Base-by-base conservation (phyloP, 1,140 invertebrate species). In the Berghia stephanieae region DNA sequence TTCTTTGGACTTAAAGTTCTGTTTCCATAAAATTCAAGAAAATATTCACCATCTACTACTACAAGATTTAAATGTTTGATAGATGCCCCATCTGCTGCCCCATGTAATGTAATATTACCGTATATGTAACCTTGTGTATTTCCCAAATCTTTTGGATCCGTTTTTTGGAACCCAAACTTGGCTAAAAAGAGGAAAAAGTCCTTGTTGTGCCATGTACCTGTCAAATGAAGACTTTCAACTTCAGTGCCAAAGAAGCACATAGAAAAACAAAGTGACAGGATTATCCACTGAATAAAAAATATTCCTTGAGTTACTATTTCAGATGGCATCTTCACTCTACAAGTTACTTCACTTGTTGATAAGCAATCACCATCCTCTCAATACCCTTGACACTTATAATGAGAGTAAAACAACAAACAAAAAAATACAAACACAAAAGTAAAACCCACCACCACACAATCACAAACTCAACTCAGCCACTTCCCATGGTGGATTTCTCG, bases 81-180 rank as follows among this genome's bases (percentile, higher is more conserved):
- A 34, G 90, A 89, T 76, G 72, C 60, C 36, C 90, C 92, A 16
- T 57, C 70, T 1, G 38, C 43, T 8, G 27, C 21, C 52, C 49
- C 69, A 24, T 52, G 10, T 0, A 94, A 92, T 34, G 95, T 96
- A 38, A 98, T 93, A 90, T 98, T 98, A 24, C 96, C 97, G 88
- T 96, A 98, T 82, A 98, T 96, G 88, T 96, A 98, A 40, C 97
- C 97, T 90, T 94, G 94, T 77, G 95, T 96, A 79, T 94, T 93
- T 80, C 93, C 93, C 83, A 93, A 91, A 81, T 94, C 92, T 87
- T 95, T 92, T 34, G 93, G 92, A 88, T 97, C 95, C n/a, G 96
- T 97, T 90, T 98, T 97, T 90, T 98, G 96, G 88, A 98, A 96
- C 74, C 96, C 97, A 89, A 98, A 99, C 90, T 98, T 98, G 3